Evolutionary conservation across 2,888 invertebrate genomes (phyloP).

Genomic region (Zelleria hepariella): DNA sequence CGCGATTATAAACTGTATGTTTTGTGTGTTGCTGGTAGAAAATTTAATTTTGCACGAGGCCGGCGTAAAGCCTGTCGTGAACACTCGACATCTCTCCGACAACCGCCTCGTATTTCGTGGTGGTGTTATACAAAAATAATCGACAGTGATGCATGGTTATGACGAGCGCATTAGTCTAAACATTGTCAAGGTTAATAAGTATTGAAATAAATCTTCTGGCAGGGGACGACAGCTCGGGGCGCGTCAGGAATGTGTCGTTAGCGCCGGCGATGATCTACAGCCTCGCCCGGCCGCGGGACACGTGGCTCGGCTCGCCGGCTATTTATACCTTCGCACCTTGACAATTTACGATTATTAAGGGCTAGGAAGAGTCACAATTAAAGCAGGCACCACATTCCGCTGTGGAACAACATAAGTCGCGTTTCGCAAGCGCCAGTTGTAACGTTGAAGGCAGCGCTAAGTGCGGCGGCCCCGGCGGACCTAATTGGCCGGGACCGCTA

Average conservation of each 20-base stretch:
- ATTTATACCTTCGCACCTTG: background rate
- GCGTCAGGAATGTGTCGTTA: background rate
- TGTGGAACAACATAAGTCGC: background rate
- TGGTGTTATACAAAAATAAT: background rate
- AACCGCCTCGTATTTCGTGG: no score
- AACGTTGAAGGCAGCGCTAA: background rate
- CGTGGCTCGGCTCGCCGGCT: background rate
- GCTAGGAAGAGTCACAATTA: background rate
- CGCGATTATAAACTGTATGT: background rate
- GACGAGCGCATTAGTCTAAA: background rate
- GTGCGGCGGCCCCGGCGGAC: constrained; percentile 7
- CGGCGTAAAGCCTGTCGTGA: background rate
- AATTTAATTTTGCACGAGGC: background rate
- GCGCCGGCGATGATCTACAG: background rate
- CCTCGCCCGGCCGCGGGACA: background rate
- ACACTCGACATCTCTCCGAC: background rate
- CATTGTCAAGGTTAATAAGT: background rate
- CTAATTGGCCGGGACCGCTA: constrained; percentile 21
- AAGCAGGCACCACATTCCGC: background rate
- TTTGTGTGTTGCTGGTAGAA: background rate
- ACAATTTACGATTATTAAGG: background rate
- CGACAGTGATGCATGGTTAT: background rate
- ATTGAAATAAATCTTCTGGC: background rate
- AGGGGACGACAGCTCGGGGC: background rate
- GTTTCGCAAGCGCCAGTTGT: background rate